Base-by-base conservation (phyloP, 2,113 vertebrate genomes). In the Copsychus sechellarum region DNA sequence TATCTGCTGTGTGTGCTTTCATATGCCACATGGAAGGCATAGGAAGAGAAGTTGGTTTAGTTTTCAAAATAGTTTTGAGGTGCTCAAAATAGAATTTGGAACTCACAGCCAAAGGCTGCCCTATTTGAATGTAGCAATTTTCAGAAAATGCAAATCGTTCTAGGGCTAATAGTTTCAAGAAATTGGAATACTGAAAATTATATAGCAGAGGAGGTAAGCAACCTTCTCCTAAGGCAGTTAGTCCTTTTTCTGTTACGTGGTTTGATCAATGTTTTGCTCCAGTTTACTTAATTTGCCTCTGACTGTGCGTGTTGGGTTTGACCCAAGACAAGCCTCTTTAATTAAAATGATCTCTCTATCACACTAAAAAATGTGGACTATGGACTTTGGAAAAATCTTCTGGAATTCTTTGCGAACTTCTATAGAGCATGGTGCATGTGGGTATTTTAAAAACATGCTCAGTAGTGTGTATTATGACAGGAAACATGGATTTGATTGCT, bases 271-370 rank as follows among this genome's bases (percentile, higher is more conserved):
- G 23, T 53, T 89, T 84, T 89, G 54, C 21, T 61, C 23, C 21
- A 51, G 34, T 53, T 85, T 66, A 31, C 6, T 58, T 90, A 47
- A 69, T 86, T 91, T 62, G 50, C 29, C 12, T 83, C 43, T 79
- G 60, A 78, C 24, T 54, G 10, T 62, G 24, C 28, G 25, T 78
- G 25, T 18, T 78, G 22, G 14, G 20, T 81, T 94, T 91, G 36
- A 34, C 34, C 23, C 28, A 82, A 73, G 60, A 71, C 51, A 60
- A 78, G 80, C 51, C 18, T 48, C 58, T 76, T 66, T 79, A 69
- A 78, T 88, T 83, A 71, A 92, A 82, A 90, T 48, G 38, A 29
- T 90, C 22, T 81, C 28, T 89, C 31, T 93, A 29, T 71, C 67
- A 74, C 64, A 79, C 34, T 78, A 33, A 85, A 73, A 48, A 82